These are phyloP conservation scores for Drosophila parthenogenetica DNA, from an alignment of 2,888 invertebrate species.

Conservation along the genomic window DNA sequence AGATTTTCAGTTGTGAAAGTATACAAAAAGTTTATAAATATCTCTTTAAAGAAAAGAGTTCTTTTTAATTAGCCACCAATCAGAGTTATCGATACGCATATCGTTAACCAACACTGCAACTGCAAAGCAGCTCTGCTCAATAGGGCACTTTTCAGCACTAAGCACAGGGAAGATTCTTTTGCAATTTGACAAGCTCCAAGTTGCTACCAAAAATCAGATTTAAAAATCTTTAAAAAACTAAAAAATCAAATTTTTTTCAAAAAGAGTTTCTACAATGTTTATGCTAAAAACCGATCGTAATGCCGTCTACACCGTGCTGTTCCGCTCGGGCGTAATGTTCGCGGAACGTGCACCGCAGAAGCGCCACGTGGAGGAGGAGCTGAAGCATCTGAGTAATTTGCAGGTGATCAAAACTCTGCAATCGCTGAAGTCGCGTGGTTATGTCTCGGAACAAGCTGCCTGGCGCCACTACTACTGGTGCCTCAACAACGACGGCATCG, in stretches of 20 bases:
- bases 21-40: no score
- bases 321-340: conserved; percentile 39
- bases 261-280: conserved; percentile 26
- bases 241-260: neutral
- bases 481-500: conserved; percentile 46
- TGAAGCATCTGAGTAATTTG: conserved; percentile 46
- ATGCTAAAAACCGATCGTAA: conserved; percentile 32
- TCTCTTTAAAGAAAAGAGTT: neutral
- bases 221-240: neutral
- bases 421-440: conserved; percentile 37
- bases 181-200: neutral
- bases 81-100: conserved; percentile 1
- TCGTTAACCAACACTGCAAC: neutral
- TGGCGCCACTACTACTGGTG: conserved; percentile 50
- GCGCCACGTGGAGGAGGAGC: conserved; percentile 24
- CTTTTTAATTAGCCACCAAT: neutral
- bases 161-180: neutral
- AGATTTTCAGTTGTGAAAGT: no score
- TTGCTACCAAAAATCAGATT: neutral
- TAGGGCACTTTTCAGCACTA: neutral
- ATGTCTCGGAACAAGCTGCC: conserved; percentile 37
- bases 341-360: conserved; percentile 35
- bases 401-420: conserved; percentile 45
- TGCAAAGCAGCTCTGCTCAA: neutral
- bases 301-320: conserved; percentile 35